Conservation (phyloP, 2,797 vertebrate species). For the Falco novaeseelandiae region DNA sequence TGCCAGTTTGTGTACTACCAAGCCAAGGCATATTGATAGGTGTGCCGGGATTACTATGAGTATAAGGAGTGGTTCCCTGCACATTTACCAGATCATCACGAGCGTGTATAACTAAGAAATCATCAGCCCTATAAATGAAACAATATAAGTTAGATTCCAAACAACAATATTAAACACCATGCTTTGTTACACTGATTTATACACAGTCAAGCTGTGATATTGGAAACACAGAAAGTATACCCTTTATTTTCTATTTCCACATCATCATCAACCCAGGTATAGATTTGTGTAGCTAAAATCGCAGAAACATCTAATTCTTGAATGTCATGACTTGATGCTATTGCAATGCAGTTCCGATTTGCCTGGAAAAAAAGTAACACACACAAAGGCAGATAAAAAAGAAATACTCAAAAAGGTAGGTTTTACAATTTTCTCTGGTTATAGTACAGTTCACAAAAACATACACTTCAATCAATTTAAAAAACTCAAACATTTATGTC, state of each 20-base stretch:
- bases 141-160: not conserved
- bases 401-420: not conserved
- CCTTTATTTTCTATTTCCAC: slow-evolving; percentile 89
- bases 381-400: not conserved
- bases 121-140: slow-evolving; percentile 82
- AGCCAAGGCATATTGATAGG: slow-evolving; percentile 99
- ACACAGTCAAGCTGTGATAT: not conserved
- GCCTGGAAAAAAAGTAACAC: slow-evolving; percentile 80
- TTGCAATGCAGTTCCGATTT: slow-evolving; percentile 96
- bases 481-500: not conserved
- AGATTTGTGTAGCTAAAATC: slow-evolving; percentile 94
- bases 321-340: slow-evolving; percentile 97
- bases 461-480: not conserved
- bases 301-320: slow-evolving; percentile 97
- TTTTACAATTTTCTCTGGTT: not conserved
- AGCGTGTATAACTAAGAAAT: slow-evolving; percentile 93
- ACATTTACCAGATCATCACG: slow-evolving; percentile 88
- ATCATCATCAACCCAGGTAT: slow-evolving; percentile 97
- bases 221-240: slow-evolving; percentile 70
- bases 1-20: slow-evolving; percentile 92
- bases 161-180: not conserved
- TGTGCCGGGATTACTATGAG: slow-evolving; percentile 92
- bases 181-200: not conserved
- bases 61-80: slow-evolving; percentile 95
- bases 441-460: not conserved